These are phyloP conservation scores for Listronotus oregonensis DNA, from an alignment of 1,140 invertebrate genomes.

Conservation along the genomic window DNA sequence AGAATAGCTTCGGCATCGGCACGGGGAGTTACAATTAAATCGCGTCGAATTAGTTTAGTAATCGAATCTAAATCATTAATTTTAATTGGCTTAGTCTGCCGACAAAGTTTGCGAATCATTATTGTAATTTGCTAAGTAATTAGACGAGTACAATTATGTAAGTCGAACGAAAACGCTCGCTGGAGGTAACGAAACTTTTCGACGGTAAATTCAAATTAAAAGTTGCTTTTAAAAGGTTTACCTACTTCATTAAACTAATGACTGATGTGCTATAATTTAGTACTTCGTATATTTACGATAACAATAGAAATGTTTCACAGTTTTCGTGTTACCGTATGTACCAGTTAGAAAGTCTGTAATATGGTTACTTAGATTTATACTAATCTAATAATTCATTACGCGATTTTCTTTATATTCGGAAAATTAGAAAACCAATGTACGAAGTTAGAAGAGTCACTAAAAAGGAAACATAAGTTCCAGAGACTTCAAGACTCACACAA, in stretches of 20 bases:
- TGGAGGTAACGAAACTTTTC: conserved; percentile 15
- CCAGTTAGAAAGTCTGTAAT: too few species aligned
- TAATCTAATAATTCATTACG: too few species aligned
- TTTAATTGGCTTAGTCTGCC: conserved; percentile 48
- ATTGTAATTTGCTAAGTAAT: conserved; percentile 46
- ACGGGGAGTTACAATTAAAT: conserved; percentile 34
- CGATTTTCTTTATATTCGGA: too few species aligned
- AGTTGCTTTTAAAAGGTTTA: conserved; percentile 26
- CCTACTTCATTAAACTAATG: conserved; percentile 25
- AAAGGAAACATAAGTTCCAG: too few species aligned
- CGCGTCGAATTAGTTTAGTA: conserved; percentile 43
- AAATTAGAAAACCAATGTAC: too few species aligned
- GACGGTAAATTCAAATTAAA: conserved; percentile 26
- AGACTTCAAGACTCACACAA: too few species aligned
- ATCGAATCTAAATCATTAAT: conserved; percentile 51
- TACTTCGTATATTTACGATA: too few species aligned
- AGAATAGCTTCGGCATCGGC: conserved; percentile 27
- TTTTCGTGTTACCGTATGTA: too few species aligned
- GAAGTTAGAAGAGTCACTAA: too few species aligned
- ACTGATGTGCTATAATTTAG: conserved; percentile 3
- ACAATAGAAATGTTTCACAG: too few species aligned
- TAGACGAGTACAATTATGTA: conserved; percentile 40
- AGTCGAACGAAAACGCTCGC: conserved; percentile 22
- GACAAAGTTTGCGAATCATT: conserved; percentile 46
- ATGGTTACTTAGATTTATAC: too few species aligned